Base-by-base conservation (phyloP, 2,113 vertebrate species). In the Cebidichthys violaceus region DNA sequence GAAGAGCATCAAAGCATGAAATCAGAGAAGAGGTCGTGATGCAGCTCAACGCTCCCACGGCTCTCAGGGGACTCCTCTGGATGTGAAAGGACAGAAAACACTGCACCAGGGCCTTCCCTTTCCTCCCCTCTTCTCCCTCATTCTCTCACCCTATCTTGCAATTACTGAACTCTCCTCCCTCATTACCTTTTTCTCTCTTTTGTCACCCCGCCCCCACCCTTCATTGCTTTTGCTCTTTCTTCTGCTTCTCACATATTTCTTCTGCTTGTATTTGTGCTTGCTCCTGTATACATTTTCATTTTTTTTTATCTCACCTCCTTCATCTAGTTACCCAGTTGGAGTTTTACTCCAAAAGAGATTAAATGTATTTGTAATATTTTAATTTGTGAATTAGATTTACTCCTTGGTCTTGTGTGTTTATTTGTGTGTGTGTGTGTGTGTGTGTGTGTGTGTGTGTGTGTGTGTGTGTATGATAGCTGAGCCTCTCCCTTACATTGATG, bases 1-100 rank as follows among this genome's bases (percentile, higher is more conserved):
- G 57, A 87, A 79, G 86, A 90, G 90, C 94, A 94, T 93, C 86
- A 91, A 92, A 90, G 93, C 92, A 82, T 93, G 92, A 94, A 94
- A 93, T 94, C 92, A 93, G 83, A 89, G 89, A 89, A 86, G 91
- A 88, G 90, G 84, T 92, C 79, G 80, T 90, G 93, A 91, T 92
- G 93, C 90, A 94, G 92, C 88, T 93, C 81, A 88, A 86, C 66
- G 54, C 88, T 91, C 83, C 80, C 81, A 84, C 76, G 70, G 71
- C 88, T 93, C 86, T 93, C 87, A 39, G 80, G 92, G 91, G 89
- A 88, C 80, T 83, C 82, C 91, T 87, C 81, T 24, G 43, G 81
- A 88, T 90, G 88, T 93, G 93, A 92, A 90, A 92, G 75, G 83
- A 89, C 81, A 88, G 78, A 88, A 92, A 89, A 77, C 81, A 47